Conservation (phyloP, 1,140 invertebrate species). For the Prorops nasuta region DNA sequence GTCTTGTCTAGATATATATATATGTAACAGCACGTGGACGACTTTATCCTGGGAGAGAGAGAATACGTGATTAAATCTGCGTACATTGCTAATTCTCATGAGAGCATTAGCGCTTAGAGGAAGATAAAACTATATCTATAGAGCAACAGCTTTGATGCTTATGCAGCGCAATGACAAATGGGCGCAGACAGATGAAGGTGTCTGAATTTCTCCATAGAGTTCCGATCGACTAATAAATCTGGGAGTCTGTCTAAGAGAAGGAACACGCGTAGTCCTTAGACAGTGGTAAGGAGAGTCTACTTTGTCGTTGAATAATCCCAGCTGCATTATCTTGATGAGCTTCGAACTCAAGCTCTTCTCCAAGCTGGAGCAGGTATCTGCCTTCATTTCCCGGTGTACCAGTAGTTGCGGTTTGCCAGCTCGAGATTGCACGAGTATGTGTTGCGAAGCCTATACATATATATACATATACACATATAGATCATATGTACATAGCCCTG, state of each 20-base stretch:
- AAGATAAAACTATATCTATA: no score
- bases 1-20: no score
- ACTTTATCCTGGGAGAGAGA: no score
- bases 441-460: no score
- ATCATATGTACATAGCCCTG: no score
- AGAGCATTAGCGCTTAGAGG: no score
- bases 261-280: no score
- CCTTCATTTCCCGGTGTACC: slow-evolving; percentile 9
- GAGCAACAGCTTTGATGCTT: no score
- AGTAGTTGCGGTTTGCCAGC: not conserved
- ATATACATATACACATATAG: no score
- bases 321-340: slow-evolving; percentile 57
- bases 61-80: no score
- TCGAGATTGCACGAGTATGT: slow-evolving; percentile 6
- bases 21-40: no score
- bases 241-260: slow-evolving; percentile 37
- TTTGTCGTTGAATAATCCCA: slow-evolving; percentile 49
- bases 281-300: not conserved
- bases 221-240: slow-evolving; percentile 53
- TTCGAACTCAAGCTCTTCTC: slow-evolving; percentile 38
- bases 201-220: slow-evolving; percentile 37
- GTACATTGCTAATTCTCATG: no score
- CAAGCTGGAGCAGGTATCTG: slow-evolving; percentile 17
- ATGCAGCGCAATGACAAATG: slow-evolving; percentile 5
- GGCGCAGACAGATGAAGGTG: slow-evolving; percentile 15